phyloP scores from a whole-genome alignment of 2,797 vertebrate species.

The Sebastes matsubarae region DNA sequence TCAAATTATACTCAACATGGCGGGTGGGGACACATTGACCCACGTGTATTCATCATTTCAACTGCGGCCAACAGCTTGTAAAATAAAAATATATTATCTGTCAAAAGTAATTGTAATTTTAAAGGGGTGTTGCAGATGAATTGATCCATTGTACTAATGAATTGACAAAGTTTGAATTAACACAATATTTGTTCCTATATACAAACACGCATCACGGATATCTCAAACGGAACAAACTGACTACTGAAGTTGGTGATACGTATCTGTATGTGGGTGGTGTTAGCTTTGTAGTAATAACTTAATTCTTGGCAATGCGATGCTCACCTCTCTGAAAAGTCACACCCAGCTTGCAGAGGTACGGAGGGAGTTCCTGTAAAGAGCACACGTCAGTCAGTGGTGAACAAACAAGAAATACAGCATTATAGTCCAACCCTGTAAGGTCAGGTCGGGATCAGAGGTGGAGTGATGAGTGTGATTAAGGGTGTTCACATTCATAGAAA shows the following conservation, averaged over 20 bases:
- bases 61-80: background rate
- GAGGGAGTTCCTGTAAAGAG: conserved; percentile 91
- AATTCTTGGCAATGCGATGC: conserved; percentile 1
- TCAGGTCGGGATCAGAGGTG: background rate
- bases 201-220: background rate
- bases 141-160: background rate
- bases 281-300: background rate
- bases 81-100: background rate
- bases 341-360: conserved; percentile 91
- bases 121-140: background rate
- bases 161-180: background rate
- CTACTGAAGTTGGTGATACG: background rate
- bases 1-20: background rate
- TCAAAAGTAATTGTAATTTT: background rate
- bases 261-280: background rate
- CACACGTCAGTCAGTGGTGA: conserved; percentile 7
- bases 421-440: background rate
- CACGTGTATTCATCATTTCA: background rate
- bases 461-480: background rate
- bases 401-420: background rate
- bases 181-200: background rate
- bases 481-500: background rate
- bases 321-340: conserved; percentile 96
- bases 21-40: background rate
- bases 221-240: background rate